Evolutionary conservation across 2,888 invertebrate species (phyloP).

Genomic region (Synanthedon formicaeformis): DNA sequence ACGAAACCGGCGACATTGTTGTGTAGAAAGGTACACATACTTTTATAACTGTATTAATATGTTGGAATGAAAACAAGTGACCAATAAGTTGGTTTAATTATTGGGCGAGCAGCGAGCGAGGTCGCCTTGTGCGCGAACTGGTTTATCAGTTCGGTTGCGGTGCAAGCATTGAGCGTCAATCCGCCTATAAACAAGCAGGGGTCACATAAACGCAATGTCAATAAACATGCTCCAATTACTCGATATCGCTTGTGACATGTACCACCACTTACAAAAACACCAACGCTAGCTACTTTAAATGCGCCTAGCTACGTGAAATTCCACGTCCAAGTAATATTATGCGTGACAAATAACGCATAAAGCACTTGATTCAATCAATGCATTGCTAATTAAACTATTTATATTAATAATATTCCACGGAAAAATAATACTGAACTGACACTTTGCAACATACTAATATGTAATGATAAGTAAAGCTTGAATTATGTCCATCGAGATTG

Average conservation of each 20-base stretch:
- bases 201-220: neutral
- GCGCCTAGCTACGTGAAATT: constrained; percentile 16
- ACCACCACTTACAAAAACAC: constrained; percentile 15
- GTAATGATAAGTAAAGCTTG: too few relatives aligned
- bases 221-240: constrained; percentile 1
- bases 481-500: too few relatives aligned
- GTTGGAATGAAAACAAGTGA: constrained; percentile 54
- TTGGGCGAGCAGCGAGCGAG: constrained; percentile 52
- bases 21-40: constrained; percentile 30
- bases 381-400: constrained; percentile 8
- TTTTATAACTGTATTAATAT: constrained; percentile 45
- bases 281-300: constrained; percentile 14
- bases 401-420: neutral
- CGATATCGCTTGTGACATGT: constrained; percentile 18
- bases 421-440: neutral
- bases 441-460: too few relatives aligned
- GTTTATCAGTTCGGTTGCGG: constrained; percentile 45
- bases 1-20: too few relatives aligned
- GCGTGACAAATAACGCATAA: constrained; percentile 12
- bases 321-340: constrained; percentile 3
- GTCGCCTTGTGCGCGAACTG: constrained; percentile 59
- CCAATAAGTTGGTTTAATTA: constrained; percentile 61
- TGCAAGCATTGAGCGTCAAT: constrained; percentile 30
- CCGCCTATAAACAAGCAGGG: constrained; percentile 5
- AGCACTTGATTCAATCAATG: constrained; percentile 8